Base-by-base conservation (phyloP, 2,113 vertebrate species). In the Charadrius vociferus region DNA sequence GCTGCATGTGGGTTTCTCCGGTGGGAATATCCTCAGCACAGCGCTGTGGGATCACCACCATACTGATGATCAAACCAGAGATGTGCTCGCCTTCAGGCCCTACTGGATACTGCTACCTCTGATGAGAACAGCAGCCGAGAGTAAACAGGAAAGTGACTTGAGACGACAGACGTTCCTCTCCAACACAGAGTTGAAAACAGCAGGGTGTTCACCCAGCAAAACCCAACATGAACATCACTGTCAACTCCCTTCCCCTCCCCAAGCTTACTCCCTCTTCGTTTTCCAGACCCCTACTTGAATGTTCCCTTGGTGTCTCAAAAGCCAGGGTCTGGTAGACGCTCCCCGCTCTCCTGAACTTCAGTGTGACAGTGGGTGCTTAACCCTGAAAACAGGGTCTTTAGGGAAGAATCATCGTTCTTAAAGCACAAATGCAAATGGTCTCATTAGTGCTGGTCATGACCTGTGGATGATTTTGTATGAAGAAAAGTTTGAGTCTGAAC, bases 211-310 rank as follows among this genome's bases (percentile, higher is more conserved):
- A 36, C 17, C 56, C 52, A 82, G 70, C 27, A 79, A 85, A 91
- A 56, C 29, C 67, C 77, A 62, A 17, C 4, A 0, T 20, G 30
- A 81, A 13, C 66, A 61, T 18, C 47, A 8, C 55, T 24, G 43
- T 21, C 45, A 26, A 16, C 3, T 10, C 9, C 4, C 26, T 36
- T 36, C 43, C 23, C 37, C 10, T 62, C 37, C 34, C 14, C 74
- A 30, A 2, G 11, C 12, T 58, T 26, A 16, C 3, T 36, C 18
- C 12, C 10, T 21, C 20, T 30, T 37, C 1, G 0, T 30, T 67
- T 67, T 9, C 61, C 74, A 91, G 41, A 50, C 4, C 29, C 55
- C 32, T 41, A 4, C 3, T 4, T 20, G 47, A 24, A 71, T 26
- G 23, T 53, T 52, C 37, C 71, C 55, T 39, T 27, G 36, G 55